Conservation (phyloP, 2,113 vertebrate species). For the Malurus alboscapulatus region DNA sequence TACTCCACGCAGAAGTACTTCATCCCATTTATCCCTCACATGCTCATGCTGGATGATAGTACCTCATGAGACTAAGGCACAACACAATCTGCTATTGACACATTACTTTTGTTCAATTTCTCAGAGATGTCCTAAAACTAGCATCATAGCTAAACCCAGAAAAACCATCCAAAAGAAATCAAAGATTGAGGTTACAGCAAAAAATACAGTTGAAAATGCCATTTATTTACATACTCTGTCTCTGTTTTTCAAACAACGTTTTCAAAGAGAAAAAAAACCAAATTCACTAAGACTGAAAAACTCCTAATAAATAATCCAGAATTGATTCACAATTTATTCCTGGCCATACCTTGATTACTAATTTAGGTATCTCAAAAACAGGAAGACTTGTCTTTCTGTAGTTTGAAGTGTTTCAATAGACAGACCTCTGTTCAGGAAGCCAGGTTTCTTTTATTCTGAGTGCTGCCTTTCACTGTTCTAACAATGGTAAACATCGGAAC, state of each 20-base stretch:
- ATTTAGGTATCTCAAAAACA: neutral
- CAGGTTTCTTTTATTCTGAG: neutral
- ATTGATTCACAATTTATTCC: neutral
- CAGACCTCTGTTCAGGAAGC: neutral
- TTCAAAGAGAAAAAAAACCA: neutral
- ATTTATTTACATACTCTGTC: neutral
- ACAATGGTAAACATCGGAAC: neutral
- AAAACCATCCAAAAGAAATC: neutral
- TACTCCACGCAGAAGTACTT: neutral
- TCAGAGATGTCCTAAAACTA: neutral
- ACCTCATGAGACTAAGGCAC: neutral
- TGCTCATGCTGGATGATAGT: accelerated
- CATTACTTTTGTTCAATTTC: neutral
- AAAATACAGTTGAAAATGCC: neutral
- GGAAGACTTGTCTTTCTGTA: neutral
- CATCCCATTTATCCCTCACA: neutral
- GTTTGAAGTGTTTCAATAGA: neutral
- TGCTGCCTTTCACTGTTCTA: neutral
- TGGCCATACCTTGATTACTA: neutral
- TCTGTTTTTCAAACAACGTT: neutral
- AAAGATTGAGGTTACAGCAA: neutral
- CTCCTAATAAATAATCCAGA: neutral
- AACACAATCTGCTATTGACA: neutral
- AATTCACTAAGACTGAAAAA: neutral
- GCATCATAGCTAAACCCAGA: neutral